Evolutionary conservation across 2,797 vertebrate species (phyloP).

Genomic region (Gymnopithys bicolor): DNA sequence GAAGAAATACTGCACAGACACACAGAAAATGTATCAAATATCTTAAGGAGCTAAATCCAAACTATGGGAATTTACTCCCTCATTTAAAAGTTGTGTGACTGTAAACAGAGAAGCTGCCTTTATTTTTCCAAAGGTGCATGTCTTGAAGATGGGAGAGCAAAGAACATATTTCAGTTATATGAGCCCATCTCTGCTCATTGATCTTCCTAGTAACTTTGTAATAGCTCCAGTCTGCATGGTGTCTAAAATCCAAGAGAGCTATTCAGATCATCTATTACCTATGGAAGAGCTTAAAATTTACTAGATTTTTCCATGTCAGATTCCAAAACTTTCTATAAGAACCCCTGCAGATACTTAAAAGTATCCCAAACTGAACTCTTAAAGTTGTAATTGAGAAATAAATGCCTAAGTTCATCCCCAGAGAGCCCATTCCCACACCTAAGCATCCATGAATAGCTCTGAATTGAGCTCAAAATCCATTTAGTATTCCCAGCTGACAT

Average conservation of each 20-base stretch:
- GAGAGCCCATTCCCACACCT: not conserved
- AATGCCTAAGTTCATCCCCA: not conserved
- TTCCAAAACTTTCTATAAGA: not conserved
- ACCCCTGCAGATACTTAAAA: not conserved
- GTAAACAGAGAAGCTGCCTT: not conserved
- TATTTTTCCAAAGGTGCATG: not conserved
- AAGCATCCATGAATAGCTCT: not conserved
- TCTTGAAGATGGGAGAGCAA: not conserved
- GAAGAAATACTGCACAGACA: not conserved
- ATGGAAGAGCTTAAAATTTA: not conserved
- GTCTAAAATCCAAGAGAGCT: not conserved
- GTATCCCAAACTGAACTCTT: not conserved
- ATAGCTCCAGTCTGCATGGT: not conserved
- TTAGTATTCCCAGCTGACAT: conserved; percentile 21
- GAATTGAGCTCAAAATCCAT: conserved; percentile 17
- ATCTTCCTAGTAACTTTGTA: not conserved
- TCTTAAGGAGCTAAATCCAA: not conserved
- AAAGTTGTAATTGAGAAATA: conserved; percentile 9
- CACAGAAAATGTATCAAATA: not conserved
- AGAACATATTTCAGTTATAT: not conserved
- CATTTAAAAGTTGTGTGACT: not conserved
- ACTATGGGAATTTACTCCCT: not conserved
- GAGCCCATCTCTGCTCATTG: not conserved
- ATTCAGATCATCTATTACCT: not conserved
- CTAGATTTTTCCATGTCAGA: rapidly evolving